Percentiles rank a stretch among this genome's conserved stretches.
These are phyloP conservation scores for Micromesistius poutassou DNA, from an alignment of 2,797 vertebrate species.

Conservation along the genomic window DNA sequence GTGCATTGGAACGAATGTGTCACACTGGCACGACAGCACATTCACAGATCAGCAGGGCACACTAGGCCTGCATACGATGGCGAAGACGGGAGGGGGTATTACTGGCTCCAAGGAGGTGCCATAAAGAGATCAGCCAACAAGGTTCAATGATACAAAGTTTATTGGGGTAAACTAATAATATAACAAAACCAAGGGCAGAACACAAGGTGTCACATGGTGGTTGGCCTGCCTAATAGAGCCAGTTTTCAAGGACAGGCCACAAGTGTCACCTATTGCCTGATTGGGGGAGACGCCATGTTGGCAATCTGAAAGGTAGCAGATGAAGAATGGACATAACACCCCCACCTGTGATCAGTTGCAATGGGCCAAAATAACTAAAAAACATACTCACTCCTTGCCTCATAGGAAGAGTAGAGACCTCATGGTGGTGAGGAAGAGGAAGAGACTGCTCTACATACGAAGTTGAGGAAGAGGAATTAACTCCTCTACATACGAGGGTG, in stretches of 20 bases:
- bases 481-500: no score
- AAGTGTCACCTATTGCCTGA: not conserved
- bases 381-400: no score
- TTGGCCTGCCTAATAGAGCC: no score
- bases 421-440: no score
- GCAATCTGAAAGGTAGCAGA: not conserved
- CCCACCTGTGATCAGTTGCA: no score
- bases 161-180: not conserved
- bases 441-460: no score
- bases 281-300: not conserved
- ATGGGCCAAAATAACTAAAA: no score
- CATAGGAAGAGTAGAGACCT: no score
- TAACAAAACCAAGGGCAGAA: not conserved
- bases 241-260: no score
- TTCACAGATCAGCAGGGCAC: not conserved
- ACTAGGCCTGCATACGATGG: no score
- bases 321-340: not conserved
- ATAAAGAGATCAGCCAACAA: not conserved
- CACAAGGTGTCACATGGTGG: no score
- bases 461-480: no score
- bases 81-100: not conserved
- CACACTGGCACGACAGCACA: conserved; percentile 44
- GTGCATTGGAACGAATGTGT: conserved; percentile 64
- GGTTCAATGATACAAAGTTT: not conserved
- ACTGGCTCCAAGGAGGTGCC: not conserved